Conservation (phyloP, 2,797 vertebrate species). For the Pitangus sulphuratus region DNA sequence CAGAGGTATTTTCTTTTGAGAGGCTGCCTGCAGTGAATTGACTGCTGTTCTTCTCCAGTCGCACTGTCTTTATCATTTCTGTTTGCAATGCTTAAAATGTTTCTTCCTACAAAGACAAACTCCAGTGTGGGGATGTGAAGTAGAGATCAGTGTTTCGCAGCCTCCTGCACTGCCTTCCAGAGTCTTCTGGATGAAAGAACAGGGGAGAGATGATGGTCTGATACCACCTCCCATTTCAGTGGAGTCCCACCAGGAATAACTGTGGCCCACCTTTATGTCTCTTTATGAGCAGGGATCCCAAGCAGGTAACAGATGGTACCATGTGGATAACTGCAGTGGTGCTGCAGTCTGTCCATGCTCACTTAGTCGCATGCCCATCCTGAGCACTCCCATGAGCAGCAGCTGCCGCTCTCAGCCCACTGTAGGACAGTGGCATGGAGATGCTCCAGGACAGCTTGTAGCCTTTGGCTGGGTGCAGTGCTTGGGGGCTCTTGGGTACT, state of each 20-base stretch:
- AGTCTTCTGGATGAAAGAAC: constrained; percentile 29
- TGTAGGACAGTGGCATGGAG: not conserved
- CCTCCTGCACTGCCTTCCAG: constrained; percentile 38
- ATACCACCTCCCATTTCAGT: not conserved
- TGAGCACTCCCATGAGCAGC: not conserved
- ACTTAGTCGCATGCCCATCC: not conserved
- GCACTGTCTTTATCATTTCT: constrained; percentile 29
- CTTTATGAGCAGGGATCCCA: not conserved
- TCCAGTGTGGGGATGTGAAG: constrained; percentile 25
- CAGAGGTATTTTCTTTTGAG: constrained; percentile 40
- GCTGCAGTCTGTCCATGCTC: not conserved
- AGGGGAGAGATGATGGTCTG: not conserved
- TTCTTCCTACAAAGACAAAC: constrained; percentile 41
- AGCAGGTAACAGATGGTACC: constrained; percentile 4
- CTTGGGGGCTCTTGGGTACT: not conserved
- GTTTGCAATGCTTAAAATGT: constrained; percentile 54
- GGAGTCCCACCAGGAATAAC: not conserved
- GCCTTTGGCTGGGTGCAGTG: not conserved
- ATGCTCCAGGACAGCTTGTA: not conserved
- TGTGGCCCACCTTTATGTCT: constrained; percentile 4
- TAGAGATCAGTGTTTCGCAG: constrained; percentile 33
- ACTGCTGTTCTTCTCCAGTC: constrained; percentile 51
- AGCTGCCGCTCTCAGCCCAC: not conserved
- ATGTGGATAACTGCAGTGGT: not conserved
- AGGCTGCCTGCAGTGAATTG: constrained; percentile 47